phyloP scores from a whole-genome alignment of 2,888 invertebrate species.

The Andrena chrysosceles region DNA sequence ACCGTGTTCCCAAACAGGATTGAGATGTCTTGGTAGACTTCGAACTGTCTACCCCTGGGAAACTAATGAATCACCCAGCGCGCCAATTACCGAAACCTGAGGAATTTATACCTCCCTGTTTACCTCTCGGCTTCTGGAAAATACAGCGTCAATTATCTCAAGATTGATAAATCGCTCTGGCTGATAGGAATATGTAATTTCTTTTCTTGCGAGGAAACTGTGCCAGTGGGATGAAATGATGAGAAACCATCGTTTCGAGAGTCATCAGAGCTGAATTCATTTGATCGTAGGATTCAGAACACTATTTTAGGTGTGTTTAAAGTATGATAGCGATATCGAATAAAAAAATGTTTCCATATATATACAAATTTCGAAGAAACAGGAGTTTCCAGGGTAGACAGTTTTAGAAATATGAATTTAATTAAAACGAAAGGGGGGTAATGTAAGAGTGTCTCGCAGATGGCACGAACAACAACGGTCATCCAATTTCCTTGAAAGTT shows the following conservation, averaged over 20 bases:
- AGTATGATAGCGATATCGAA: too few relatives aligned
- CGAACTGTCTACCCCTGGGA: constrained; percentile 10
- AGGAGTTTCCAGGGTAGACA: background rate
- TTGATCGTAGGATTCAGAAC: too few relatives aligned
- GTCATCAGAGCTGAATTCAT: too few relatives aligned
- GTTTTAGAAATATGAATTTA: constrained; percentile 3
- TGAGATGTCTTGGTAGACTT: constrained; percentile 26
- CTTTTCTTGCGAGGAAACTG: background rate
- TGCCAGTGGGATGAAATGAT: too few relatives aligned
- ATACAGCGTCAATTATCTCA: background rate
- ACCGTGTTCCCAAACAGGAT: constrained; percentile 17
- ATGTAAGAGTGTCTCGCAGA: background rate
- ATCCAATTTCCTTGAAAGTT: constrained; percentile 11
- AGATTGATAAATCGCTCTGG: background rate
- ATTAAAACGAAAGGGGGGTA: background rate
- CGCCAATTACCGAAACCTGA: constrained; percentile 28
- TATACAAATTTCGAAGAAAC: background rate
- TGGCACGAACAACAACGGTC: background rate
- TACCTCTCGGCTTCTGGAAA: constrained; percentile 2
- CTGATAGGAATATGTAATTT: background rate
- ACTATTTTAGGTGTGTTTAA: too few relatives aligned
- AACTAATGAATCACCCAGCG: constrained; percentile 46
- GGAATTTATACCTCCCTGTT: constrained; percentile 11
- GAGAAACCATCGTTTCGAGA: too few relatives aligned
- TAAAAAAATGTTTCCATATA: too few relatives aligned